phyloP scores from a whole-genome alignment of 2,113 vertebrate genomes.

The Pogonocichla stellata region DNA sequence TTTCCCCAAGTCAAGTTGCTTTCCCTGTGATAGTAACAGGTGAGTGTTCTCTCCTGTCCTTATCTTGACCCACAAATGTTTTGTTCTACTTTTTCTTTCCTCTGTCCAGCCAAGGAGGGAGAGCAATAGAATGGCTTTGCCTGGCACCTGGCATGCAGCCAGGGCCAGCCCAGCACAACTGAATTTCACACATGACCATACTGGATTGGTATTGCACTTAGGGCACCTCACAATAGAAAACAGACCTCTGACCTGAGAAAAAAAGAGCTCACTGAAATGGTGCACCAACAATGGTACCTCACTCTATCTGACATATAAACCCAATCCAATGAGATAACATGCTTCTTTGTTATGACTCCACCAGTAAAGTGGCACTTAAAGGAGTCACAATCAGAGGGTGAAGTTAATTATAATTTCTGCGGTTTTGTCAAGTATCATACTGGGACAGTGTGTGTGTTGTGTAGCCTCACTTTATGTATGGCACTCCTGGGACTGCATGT shows the following conservation, averaged over 20 bases:
- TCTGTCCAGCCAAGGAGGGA: neutral
- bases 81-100: neutral
- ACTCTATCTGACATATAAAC: neutral
- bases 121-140: neutral
- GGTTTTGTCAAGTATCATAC: neutral
- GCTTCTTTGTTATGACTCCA: neutral
- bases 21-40: neutral
- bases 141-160: neutral
- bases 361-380: neutral
- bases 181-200: neutral
- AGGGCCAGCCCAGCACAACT: neutral
- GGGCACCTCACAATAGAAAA: neutral
- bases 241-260: neutral
- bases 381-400: neutral
- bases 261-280: neutral
- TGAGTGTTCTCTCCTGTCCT: neutral
- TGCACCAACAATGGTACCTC: neutral
- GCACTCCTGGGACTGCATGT: neutral
- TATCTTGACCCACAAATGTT: accelerated
- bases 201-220: neutral
- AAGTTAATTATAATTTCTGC: neutral
- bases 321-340: neutral
- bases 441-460: neutral
- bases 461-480: neutral
- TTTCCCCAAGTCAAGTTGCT: too few species aligned